Conservation (phyloP, 2,888 invertebrate genomes). For the Prenolepis imparis region DNA sequence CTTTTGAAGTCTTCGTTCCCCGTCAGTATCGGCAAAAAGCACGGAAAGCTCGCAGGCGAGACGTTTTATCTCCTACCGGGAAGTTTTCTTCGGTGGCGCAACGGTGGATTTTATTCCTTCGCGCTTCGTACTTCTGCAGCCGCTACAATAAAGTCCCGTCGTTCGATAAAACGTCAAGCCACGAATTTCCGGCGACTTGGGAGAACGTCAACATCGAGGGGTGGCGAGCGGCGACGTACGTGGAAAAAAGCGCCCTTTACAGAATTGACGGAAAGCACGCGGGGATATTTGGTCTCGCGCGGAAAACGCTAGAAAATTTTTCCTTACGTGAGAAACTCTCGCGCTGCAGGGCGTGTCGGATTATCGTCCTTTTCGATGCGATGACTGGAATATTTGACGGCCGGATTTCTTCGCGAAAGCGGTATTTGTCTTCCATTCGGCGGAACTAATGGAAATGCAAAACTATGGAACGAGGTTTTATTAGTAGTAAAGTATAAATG, state of each 20-base stretch:
- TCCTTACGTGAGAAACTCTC: slow-evolving; percentile 13
- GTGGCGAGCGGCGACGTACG: slow-evolving; percentile 2
- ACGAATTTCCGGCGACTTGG: slow-evolving; percentile 57
- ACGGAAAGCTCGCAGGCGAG: slow-evolving; percentile 33
- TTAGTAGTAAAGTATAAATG: slow-evolving; percentile 30
- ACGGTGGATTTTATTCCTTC: slow-evolving; percentile 45
- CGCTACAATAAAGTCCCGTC: slow-evolving; percentile 57
- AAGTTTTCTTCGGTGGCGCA: slow-evolving; percentile 39
- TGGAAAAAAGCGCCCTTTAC: slow-evolving; percentile 50
- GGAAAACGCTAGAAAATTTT: slow-evolving; percentile 38
- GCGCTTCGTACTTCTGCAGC: slow-evolving; percentile 52
- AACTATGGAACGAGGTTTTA: slow-evolving; percentile 21
- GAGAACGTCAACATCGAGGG: slow-evolving; percentile 46
- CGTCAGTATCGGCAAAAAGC: slow-evolving; percentile 44
- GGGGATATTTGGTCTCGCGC: slow-evolving; percentile 34
- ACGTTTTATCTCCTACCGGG: slow-evolving; percentile 49
- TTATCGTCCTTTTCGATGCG: slow-evolving; percentile 38
- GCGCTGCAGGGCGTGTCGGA: slow-evolving; percentile 32
- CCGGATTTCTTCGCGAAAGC: slow-evolving; percentile 38
- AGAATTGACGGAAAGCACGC: slow-evolving; percentile 47
- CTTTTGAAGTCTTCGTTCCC: slow-evolving; percentile 49
- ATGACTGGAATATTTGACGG: slow-evolving; percentile 55
- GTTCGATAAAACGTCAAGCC: slow-evolving; percentile 64
- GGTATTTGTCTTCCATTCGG: slow-evolving; percentile 52
- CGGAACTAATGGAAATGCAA: slow-evolving; percentile 29